Conservation (phyloP, 2,888 invertebrate species). For the Julus scandinavius region DNA sequence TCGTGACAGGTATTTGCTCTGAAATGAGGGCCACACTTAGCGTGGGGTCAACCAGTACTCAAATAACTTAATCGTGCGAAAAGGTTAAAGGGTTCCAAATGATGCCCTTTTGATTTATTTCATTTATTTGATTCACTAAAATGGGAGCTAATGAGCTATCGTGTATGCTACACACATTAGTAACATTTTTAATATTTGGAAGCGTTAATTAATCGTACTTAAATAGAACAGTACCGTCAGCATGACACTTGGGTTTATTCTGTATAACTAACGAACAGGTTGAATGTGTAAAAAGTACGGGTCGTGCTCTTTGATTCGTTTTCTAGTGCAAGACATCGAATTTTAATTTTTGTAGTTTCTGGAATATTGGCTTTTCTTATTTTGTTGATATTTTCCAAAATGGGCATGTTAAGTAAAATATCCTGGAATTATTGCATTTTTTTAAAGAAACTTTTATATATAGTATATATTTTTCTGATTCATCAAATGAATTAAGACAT, state of each 20-base stretch:
- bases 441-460: too few species aligned
- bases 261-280: too few species aligned
- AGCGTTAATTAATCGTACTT: not conserved
- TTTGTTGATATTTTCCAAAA: too few species aligned
- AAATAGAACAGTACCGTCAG: not conserved
- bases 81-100: slow-evolving; percentile 8
- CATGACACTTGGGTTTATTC: not conserved
- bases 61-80: slow-evolving; percentile 3
- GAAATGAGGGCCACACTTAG: not conserved
- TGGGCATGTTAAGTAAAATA: too few species aligned
- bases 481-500: too few species aligned
- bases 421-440: too few species aligned
- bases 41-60: not conserved
- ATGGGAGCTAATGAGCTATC: not conserved
- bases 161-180: not conserved
- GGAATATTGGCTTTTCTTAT: too few species aligned
- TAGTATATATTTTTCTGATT: too few species aligned
- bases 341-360: not conserved
- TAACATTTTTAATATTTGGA: not conserved
- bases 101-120: not conserved
- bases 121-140: not conserved
- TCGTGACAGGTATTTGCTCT: slow-evolving; percentile 26
- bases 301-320: not conserved
- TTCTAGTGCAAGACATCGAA: not conserved
- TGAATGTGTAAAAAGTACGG: not conserved